Conservation (phyloP, 2,797 vertebrate species). For the Falco biarmicus region DNA sequence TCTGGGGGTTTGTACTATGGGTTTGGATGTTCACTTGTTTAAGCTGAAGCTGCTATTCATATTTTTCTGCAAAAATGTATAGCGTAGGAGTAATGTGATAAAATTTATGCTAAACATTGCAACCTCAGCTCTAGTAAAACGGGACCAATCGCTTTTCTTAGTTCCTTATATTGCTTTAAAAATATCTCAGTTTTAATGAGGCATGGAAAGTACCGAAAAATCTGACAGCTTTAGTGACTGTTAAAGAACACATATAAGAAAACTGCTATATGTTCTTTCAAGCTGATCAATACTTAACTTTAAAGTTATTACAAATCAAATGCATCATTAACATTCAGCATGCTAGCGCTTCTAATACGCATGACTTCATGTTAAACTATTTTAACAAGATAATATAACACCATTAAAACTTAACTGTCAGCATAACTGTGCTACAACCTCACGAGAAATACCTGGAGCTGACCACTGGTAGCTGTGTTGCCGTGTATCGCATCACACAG, state of each 20-base stretch:
- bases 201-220: neutral
- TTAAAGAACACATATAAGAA: neutral
- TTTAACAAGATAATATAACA: neutral
- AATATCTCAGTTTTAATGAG: neutral
- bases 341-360: neutral
- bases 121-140: neutral
- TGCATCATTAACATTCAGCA: neutral
- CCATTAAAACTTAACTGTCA: neutral
- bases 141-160: neutral
- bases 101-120: neutral
- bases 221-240: neutral
- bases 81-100: neutral
- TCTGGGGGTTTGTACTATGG: rapidly evolving
- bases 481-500: neutral
- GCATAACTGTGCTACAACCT: neutral
- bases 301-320: neutral
- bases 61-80: neutral
- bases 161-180: neutral
- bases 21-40: neutral
- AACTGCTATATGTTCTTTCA: neutral
- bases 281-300: neutral
- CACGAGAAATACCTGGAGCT: neutral
- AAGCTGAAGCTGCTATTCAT: neutral
- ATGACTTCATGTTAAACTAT: neutral
- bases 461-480: neutral